Evolutionary conservation across 2,797 vertebrate species (phyloP), one percentile per base, ranked within the genome.

Genomic region (Ptychadena robeensis): DNA sequence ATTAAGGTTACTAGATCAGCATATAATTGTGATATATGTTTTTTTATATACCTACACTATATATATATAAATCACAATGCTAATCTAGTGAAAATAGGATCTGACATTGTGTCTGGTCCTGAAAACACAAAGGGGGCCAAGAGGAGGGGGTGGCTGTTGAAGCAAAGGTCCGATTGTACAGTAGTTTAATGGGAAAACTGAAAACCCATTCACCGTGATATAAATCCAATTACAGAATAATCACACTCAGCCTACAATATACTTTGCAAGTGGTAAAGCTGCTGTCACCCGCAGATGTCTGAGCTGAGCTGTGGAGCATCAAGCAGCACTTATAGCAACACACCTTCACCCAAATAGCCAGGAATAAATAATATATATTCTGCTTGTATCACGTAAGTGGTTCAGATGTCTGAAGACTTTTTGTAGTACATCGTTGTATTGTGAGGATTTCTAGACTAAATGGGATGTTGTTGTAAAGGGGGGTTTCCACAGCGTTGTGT

Each of bases 181-280:
- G 25, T 61, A 9, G 27, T 61, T 27, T 61, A 61, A 61, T 61
- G 59, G 59, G 59, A 61, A 28, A 28, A 61, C 27, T 61, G 59
- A 28, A 61, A 61, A 61, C 9, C 25, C 59, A 28, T 61, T 61
- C 25, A 61, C n/a, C 27, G n/a, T 28, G 27, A 61, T 61, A 61
- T 27, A 61, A 61, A 61, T 27, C 59, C 59, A 61, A 61, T 61
- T 25, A 28, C 25, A 61, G 59, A 61, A 61, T 61, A 61, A 61
- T 61, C n/a, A 61, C 8, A 61, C 10, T 8, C n/a, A 28, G 59
- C 59, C 59, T 61, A 61, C 25, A 61, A 61, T 61, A 28, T 28
- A 61, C 59, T 11, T 28, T 61, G 44, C 7, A 53, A 22, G 44
- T 22, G 18, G 18, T 7, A 22, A 53, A 22, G 4, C 44, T 11